Base-by-base conservation (phyloP, 2,888 invertebrate species). In the Tanypteryx hageni region DNA sequence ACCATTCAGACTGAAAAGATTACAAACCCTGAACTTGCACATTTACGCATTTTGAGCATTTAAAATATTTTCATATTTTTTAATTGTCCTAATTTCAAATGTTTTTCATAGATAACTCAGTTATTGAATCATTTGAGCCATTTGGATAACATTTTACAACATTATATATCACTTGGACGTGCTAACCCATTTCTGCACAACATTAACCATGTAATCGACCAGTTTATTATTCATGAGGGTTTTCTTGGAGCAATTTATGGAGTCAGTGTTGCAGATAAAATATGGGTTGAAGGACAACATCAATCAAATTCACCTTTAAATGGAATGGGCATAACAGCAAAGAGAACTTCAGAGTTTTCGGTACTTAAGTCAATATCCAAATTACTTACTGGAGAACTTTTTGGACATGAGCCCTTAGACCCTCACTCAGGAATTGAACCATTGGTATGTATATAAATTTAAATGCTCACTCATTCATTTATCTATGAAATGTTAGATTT, bases 151-250 rank as follows among this genome's bases (percentile, higher is more conserved):
- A 89, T 89, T 89, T 64, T 89, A 2, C 89, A 89, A 64, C 64
- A 89, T 44, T 89, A 89, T 31, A 89, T 89, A 64, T 18, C 89
- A 64, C 89, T 89, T 22, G 61, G 89, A 44, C 89, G 89, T 13
- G 89, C 64, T 14, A 89, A 89, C 56, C 64, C 89, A 64, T 89
- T 89, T 68, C 64, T 89, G 18, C 64, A 58, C 0, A 44, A 64
- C n/a, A 27, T 89, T n/a, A 64, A 58, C 44, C 89, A 89, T 44
- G 16, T 68, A 9, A 64, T 89, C 44, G 89, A 89, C 44, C 89
- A 89, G n/a, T 89, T 68, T 89, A 89, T 89, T 9, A 89, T 89
- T 61, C 89, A 64, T 44, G 89, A 89, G 56, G 89, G 89, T 56
- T 89, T n/a, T n/a, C 16, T 89, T 27, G 89, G 31, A 10, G 0